Conservation (phyloP, 2,888 invertebrate species). For the Synergus japonicus region DNA sequence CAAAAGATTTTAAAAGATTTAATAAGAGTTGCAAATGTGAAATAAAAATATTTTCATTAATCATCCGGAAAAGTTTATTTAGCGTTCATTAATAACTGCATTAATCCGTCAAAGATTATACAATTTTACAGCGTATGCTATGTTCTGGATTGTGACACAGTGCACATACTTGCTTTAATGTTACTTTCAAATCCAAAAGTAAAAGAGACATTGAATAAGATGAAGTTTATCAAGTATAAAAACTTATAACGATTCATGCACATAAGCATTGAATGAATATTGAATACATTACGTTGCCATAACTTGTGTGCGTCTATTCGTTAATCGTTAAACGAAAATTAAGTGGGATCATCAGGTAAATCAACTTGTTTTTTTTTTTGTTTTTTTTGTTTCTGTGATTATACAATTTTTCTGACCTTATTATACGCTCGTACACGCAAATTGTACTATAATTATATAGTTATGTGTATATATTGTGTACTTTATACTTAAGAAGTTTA, state of each 20-base stretch:
- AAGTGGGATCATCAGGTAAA: slow-evolving; percentile 20
- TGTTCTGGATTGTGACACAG: neutral
- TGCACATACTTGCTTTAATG: neutral
- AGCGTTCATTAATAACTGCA: neutral
- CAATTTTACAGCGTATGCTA: neutral
- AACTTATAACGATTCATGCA: slow-evolving; percentile 6
- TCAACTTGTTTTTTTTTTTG: neutral
- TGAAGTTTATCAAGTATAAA: neutral
- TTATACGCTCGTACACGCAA: neutral
- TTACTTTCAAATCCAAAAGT: neutral
- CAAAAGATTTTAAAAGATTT: too few relatives aligned
- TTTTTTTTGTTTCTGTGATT: neutral
- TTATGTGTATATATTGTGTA: neutral
- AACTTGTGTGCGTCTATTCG: neutral
- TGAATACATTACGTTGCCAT: neutral
- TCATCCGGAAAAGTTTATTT: neutral
- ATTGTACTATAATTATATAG: slow-evolving; percentile 25
- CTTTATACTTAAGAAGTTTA: slow-evolving; percentile 23
- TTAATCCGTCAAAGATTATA: neutral
- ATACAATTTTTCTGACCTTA: slow-evolving; percentile 14
- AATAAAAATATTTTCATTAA: too few relatives aligned
- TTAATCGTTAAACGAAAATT: neutral
- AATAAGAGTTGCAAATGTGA: too few relatives aligned
- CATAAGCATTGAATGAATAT: neutral
- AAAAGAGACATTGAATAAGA: neutral